Base-by-base conservation (phyloP, 1,140 invertebrate species). In the Gyrodactylus salaris region DNA sequence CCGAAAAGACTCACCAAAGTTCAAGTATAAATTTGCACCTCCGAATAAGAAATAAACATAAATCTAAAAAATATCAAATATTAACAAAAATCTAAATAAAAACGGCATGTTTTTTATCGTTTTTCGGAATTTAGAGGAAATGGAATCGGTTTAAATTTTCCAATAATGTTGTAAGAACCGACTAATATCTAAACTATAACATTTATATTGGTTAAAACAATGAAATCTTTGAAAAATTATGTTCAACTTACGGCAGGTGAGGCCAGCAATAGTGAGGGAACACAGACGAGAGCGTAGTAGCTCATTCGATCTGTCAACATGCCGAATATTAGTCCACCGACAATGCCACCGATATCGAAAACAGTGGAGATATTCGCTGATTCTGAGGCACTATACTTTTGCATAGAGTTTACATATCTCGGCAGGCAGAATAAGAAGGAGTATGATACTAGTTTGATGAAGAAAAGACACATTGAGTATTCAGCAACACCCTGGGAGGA, bases 351-450 rank as follows among this genome's bases (percentile, higher is more conserved):
- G 69, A 91, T 85, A 83, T 95, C 92, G 81, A 95, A 95, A 0
- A 91, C 80, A 0, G 86, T 88, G 1, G 90, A 93, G 24, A 94
- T 76, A 82, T 89, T 85, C 19, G 89, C 90, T 75, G 89, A 87
- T 22, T 85, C 76, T 2, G 83, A 82, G 0, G 89, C 84, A 26
- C 84, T 82, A 70, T 87, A 85, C 0, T 83, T 83, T 27, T 89
- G 88, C 75, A 87, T 87, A 73, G 83, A 82, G 70, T 86, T 85
- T 73, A 97, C 89, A 77, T 94, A 96, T 20, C 86, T 80, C 69
- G 92, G 92, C 76, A 97, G 82, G 91, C 92, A 97, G 79, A 88
- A 95, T 19, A 96, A 84, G 81, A 96, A 96, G 74, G 91, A 95
- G 78, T 97, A 96, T 78, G 88, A 91, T 73, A 96, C 91, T 1